These are phyloP conservation scores for Ranitomeya imitator DNA, from an alignment of 2,113 vertebrate genomes.

Conservation along the genomic window DNA sequence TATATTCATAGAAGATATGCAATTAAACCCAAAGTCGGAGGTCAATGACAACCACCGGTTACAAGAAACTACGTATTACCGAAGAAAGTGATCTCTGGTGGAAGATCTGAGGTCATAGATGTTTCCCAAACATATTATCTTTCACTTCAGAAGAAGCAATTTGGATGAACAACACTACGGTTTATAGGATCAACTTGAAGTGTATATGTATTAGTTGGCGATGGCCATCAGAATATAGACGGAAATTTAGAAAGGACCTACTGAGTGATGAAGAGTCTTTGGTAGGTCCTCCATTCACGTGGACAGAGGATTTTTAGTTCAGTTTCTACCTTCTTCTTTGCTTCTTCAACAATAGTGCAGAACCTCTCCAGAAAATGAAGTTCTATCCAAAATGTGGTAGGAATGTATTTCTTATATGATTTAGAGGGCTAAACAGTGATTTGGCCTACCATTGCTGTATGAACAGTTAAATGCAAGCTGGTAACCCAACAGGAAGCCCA, in stretches of 20 bases:
- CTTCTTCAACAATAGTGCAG: neutral
- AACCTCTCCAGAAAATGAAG: neutral
- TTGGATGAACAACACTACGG: constrained; percentile 10
- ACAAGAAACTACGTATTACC: neutral
- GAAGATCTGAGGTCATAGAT: neutral
- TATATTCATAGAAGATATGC: neutral
- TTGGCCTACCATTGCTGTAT: neutral
- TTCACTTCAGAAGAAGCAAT: neutral
- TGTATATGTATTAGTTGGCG: neutral
- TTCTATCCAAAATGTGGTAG: neutral
- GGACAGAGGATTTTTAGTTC: neutral
- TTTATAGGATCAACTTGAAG: neutral
- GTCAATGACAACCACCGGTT: neutral
- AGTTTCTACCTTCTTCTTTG: neutral
- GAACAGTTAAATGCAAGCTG: neutral
- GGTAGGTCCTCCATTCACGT: neutral
- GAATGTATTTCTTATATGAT: neutral
- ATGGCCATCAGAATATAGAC: neutral
- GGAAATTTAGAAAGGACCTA: neutral
- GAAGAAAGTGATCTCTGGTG: neutral
- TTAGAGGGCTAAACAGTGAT: neutral
- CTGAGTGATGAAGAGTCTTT: neutral
- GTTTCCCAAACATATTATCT: neutral
- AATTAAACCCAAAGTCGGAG: neutral
- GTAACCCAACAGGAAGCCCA: neutral